Percentiles rank a stretch among this genome's conserved stretches.
phyloP scores from a whole-genome alignment of 1,140 invertebrate species.

The Tetragonula clypearis region DNA sequence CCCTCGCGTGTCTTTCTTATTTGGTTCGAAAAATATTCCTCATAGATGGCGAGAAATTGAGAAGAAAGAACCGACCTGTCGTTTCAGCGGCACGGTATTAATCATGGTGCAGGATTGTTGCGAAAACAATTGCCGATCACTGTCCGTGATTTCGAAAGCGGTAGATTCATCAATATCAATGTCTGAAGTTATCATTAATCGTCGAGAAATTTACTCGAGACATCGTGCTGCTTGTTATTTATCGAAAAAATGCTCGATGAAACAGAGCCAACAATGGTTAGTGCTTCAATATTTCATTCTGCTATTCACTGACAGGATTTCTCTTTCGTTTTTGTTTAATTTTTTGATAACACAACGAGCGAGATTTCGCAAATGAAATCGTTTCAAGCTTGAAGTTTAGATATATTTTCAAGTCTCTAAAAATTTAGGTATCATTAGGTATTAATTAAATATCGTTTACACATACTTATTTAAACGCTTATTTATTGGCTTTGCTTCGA shows the following conservation, averaged over 20 bases:
- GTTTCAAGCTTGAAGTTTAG: background rate
- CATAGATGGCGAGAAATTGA: background rate
- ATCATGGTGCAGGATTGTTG: conserved; percentile 45
- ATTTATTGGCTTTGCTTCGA: too few species aligned
- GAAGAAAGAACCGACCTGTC: background rate
- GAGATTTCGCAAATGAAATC: background rate
- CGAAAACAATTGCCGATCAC: conserved; percentile 60
- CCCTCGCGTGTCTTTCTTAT: background rate
- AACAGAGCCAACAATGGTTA: background rate
- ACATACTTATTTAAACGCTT: too few species aligned
- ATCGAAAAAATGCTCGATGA: conserved; percentile 38
- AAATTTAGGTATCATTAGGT: too few species aligned
- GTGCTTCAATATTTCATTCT: background rate
- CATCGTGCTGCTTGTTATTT: conserved; percentile 53
- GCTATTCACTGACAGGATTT: too few species aligned
- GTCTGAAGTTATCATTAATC: conserved; percentile 64
- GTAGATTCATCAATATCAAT: conserved; percentile 59
- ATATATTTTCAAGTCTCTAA: too few species aligned
- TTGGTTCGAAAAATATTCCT: conserved; percentile 5
- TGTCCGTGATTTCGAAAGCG: conserved; percentile 37
- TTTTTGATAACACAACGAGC: background rate
- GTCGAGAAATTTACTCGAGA: conserved; percentile 50
- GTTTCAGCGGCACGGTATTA: conserved; percentile 46
- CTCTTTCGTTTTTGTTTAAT: background rate
- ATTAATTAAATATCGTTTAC: too few species aligned